These are phyloP conservation scores for Cassiopea andromeda DNA, from an alignment of 30 jellyfish, hydroid and myxozoan genomes.

Conservation along the genomic window DNA sequence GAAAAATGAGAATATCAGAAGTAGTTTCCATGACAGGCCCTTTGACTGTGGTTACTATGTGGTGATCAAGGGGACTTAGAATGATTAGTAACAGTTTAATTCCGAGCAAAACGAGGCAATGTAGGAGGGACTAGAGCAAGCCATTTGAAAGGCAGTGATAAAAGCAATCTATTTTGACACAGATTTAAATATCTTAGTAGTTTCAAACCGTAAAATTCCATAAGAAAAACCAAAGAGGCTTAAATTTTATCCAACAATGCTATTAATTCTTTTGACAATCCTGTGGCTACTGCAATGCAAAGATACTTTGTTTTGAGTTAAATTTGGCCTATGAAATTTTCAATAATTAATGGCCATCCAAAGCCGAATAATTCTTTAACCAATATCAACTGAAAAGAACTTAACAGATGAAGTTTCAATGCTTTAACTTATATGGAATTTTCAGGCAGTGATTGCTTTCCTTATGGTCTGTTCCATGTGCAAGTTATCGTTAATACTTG, in stretches of 20 bases:
- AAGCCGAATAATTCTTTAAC: not conserved
- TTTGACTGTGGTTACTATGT: conserved; percentile 41
- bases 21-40: conserved; percentile 21
- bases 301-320: not conserved
- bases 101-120: conserved; percentile 33
- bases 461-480: no score
- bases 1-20: conserved; percentile 1
- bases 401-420: not conserved
- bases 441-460: not conserved
- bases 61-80: conserved; percentile 22
- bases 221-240: not conserved
- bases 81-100: conserved; percentile 42
- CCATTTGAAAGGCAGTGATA: conserved; percentile 17
- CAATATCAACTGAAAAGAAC: not conserved
- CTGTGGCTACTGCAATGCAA: not conserved
- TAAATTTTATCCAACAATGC: not conserved
- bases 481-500: no score
- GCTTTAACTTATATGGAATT: not conserved
- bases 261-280: not conserved
- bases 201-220: conserved; percentile 1
- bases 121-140: conserved; percentile 56
- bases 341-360: not conserved
- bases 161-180: not conserved
- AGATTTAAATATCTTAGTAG: conserved; percentile 38
- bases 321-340: not conserved